Base-by-base conservation (phyloP, 2,888 invertebrate species). In the Antheraea assamensis region DNA sequence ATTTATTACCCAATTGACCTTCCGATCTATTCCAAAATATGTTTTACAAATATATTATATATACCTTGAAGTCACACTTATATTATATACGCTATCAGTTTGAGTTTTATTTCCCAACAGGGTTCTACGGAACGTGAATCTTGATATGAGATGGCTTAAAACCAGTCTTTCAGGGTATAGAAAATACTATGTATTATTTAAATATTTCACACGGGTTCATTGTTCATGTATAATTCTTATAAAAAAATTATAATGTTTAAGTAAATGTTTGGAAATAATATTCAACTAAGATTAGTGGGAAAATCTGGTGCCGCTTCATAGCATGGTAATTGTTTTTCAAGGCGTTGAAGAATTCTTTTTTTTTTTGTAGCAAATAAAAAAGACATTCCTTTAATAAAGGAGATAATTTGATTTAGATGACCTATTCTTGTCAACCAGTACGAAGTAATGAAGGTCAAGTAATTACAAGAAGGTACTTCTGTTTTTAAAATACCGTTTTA, bases 231-330 rank as follows among this genome's bases (percentile, higher is more conserved):
- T 52, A 21, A 24, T 70, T 42, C 27, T 21, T 64, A 24, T 35
- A 49, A 70, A 64, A 71, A 76, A 76, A 71, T 70, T 72, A 55
- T 13, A 64, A 42, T 58, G 55, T 73, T 78, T 75, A 73, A 77
- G 76, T 74, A 78, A 78, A 75, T 76, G 75, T 75, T 79, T 77
- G 75, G 71, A 74, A 73, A 74, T 75, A 72, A 72, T 71, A 71
- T 31, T 30, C 27, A 30, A 27, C 13, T 70, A 75, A 76, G 77
- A 80, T 79, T 76, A 72, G 73, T 78, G 76, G 71, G 78, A 78
- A 78, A 66, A 74, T 21, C 27, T 30, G 21, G 15, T 21, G 35
- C 35, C 21, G 35, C 13, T 68, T 68, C 35, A 13, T 35, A 30
- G 3, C 30, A 30, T 24, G 24, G 10, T 4, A 64, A 64, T 30